phyloP scores from a whole-genome alignment of 2,888 invertebrate species.

The Melinaea menophilus region DNA sequence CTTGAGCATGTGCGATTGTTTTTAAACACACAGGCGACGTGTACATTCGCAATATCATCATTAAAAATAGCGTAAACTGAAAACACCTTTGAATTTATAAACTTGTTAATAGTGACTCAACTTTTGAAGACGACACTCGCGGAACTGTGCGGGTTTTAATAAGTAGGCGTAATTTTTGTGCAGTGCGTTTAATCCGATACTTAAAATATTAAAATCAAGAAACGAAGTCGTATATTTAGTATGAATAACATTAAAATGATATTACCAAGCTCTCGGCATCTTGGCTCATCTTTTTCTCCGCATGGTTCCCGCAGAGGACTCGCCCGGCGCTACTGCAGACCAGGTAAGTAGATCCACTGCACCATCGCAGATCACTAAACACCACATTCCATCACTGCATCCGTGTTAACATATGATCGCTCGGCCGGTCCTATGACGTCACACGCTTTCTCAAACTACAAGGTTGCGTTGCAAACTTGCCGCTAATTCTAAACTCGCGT shows the following conservation, averaged over 20 bases:
- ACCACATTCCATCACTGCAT: constrained; percentile 77
- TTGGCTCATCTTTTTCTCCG: constrained; percentile 83
- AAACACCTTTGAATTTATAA: constrained; percentile 40
- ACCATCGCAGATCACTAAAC: constrained; percentile 71
- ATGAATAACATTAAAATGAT: constrained; percentile 56
- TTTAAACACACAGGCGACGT: constrained; percentile 43
- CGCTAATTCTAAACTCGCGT: constrained; percentile 36
- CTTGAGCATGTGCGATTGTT: constrained; percentile 48
- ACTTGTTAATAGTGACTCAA: constrained; percentile 43
- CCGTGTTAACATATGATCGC: constrained; percentile 77
- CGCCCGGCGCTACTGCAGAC: constrained; percentile 58
- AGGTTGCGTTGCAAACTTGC: constrained; percentile 51
- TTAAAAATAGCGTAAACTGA: constrained; percentile 60
- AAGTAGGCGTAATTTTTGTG: constrained; percentile 6
- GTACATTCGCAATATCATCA: constrained; percentile 57
- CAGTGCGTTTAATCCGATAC: neutral
- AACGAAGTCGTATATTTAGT: neutral
- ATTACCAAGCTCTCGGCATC: constrained; percentile 85
- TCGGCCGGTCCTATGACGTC: constrained; percentile 72
- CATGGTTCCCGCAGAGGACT: constrained; percentile 76
- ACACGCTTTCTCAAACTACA: constrained; percentile 71
- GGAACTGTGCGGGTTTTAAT: constrained; percentile 3
- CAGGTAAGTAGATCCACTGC: constrained; percentile 61
- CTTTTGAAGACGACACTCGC: constrained; percentile 24
- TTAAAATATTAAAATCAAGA: neutral